A percentile compares a stretch with the other conserved stretches of the same genome.
Conservation (phyloP, 2,888 invertebrate genomes). For the Brachynemurus nebulosus region DNA sequence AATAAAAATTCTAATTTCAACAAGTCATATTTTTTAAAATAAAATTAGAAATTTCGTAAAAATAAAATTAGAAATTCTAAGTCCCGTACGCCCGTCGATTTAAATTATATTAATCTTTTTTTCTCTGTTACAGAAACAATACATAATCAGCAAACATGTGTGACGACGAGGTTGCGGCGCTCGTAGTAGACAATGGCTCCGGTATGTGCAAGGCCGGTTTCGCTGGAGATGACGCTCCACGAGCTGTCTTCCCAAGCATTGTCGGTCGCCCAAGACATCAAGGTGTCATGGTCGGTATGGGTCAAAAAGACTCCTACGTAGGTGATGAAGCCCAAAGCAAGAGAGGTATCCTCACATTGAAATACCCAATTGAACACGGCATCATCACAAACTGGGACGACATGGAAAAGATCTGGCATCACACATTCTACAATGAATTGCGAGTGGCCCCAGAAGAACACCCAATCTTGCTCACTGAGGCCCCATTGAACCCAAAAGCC, state of each 20-base stretch:
- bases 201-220: conserved; percentile 90
- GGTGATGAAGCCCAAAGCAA: conserved; percentile 65
- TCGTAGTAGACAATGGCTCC: conserved; percentile 84
- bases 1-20: no score
- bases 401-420: conserved; percentile 97
- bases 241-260: conserved; percentile 81
- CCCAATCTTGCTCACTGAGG: conserved; percentile 84
- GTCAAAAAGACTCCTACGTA: conserved; percentile 88
- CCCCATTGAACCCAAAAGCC: conserved; percentile 88
- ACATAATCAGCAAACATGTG: conserved; percentile 56
- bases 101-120: conserved; percentile 5
- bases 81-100: background rate
- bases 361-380: conserved; percentile 90
- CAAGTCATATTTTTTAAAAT: no score
- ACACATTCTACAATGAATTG: conserved; percentile 91
- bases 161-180: conserved; percentile 90
- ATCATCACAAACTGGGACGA: conserved; percentile 95
- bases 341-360: conserved; percentile 72
- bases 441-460: conserved; percentile 91
- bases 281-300: conserved; percentile 85
- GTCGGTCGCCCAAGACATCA: conserved; percentile 80
- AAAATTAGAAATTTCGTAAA: background rate
- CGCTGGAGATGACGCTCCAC: conserved; percentile 79
- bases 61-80: background rate
- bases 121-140: conserved; percentile 22